These are phyloP conservation scores for Sebastes hubbsi DNA, from an alignment of 2,797 vertebrate species.

Conservation along the genomic window DNA sequence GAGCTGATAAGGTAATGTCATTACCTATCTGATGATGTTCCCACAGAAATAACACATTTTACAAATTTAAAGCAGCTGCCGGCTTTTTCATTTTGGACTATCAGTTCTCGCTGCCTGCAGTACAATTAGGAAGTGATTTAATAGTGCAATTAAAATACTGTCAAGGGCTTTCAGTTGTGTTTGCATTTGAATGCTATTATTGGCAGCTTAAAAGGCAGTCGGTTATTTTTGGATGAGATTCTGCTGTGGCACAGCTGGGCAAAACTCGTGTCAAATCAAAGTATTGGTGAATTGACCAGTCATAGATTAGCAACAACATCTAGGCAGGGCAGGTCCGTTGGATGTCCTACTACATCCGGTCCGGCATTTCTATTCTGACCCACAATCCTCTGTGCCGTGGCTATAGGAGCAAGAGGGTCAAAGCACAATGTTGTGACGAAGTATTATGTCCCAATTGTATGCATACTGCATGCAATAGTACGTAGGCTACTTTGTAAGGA, in stretches of 20 bases:
- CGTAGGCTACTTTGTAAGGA: too few relatives aligned
- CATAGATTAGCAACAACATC: neutral
- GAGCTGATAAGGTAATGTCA: slow-evolving; percentile 38
- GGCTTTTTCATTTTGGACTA: slow-evolving; percentile 30
- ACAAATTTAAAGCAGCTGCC: slow-evolving; percentile 26
- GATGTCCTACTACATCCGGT: too few relatives aligned
- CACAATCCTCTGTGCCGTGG: too few relatives aligned
- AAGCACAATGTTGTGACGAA: too few relatives aligned
- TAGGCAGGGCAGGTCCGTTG: neutral
- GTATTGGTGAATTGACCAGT: slow-evolving; percentile 1
- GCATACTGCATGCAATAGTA: too few relatives aligned
- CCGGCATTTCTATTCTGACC: too few relatives aligned
- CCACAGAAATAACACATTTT: slow-evolving; percentile 21
- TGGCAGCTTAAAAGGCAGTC: slow-evolving; percentile 31
- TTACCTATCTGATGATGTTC: slow-evolving; percentile 31
- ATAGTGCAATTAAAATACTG: slow-evolving; percentile 60
- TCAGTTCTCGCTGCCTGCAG: slow-evolving; percentile 21
- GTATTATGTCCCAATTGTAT: too few relatives aligned
- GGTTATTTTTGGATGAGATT: slow-evolving; percentile 22
- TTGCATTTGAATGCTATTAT: slow-evolving; percentile 38
- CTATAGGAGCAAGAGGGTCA: too few relatives aligned
- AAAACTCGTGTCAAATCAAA: slow-evolving; percentile 21
- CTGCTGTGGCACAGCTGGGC: slow-evolving; percentile 13
- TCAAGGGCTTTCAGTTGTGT: slow-evolving; percentile 47
- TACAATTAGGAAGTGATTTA: slow-evolving; percentile 47